Evolutionary conservation across 2,113 vertebrate genomes (phyloP).

Genomic region (Phodopus roborovskii): DNA sequence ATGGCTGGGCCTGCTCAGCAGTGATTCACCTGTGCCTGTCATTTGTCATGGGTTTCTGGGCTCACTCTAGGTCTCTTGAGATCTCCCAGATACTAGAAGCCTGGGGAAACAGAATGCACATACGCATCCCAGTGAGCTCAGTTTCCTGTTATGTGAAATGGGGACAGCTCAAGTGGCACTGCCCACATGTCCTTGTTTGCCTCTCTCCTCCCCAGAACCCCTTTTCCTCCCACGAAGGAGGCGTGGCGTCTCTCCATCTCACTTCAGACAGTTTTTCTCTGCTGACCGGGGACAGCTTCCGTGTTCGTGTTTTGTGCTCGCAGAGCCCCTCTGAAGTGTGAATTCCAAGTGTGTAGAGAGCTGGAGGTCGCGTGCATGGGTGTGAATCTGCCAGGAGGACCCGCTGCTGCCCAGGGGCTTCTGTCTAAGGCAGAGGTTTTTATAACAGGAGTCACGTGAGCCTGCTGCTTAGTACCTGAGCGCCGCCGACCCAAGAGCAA

Average conservation of each 20-base stretch:
- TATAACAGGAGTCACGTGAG: background rate
- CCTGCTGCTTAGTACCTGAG: background rate
- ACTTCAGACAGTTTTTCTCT: background rate
- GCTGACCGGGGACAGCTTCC: background rate
- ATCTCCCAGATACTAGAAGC: background rate
- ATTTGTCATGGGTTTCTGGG: background rate
- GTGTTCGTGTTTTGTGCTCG: background rate
- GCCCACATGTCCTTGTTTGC: background rate
- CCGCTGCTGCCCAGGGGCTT: background rate
- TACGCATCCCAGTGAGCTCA: background rate
- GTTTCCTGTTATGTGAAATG: too few species aligned
- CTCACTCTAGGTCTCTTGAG: background rate
- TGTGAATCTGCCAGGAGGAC: background rate
- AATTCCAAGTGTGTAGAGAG: background rate
- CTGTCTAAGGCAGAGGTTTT: background rate
- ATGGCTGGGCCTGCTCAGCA: background rate
- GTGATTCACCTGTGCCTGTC: background rate
- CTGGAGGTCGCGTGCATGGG: background rate
- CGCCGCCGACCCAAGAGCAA: fast-evolving
- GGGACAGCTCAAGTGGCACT: background rate
- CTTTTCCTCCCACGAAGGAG: background rate
- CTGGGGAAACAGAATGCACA: background rate
- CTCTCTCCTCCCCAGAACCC: background rate
- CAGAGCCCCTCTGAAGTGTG: background rate
- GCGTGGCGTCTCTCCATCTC: background rate